These are phyloP conservation scores for Hirtodrosophila trivittata DNA, from an alignment of 2,888 invertebrate genomes.

Conservation along the genomic window DNA sequence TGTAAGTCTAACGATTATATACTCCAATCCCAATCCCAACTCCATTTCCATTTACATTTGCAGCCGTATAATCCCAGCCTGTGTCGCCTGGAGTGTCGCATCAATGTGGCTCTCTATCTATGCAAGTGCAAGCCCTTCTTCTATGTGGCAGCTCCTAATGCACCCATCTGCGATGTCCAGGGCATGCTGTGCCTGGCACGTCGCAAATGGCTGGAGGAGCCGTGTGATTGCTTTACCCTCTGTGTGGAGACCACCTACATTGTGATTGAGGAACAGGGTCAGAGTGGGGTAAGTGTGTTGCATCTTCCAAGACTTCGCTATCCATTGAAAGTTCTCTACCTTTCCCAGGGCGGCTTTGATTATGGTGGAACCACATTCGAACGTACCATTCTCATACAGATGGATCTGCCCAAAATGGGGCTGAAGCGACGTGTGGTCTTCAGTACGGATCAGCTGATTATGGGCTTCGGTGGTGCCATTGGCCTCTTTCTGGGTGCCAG, in stretches of 20 bases:
- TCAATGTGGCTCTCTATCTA: slow-evolving; percentile 71
- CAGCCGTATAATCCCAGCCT: slow-evolving; percentile 78
- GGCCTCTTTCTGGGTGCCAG: slow-evolving; percentile 83
- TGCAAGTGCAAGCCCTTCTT: slow-evolving; percentile 82
- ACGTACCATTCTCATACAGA: slow-evolving; percentile 63
- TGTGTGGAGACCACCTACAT: slow-evolving; percentile 72
- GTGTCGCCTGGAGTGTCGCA: slow-evolving; percentile 81
- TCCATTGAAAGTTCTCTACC: too few relatives aligned
- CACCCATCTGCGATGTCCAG: slow-evolving; percentile 68
- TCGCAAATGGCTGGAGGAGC: slow-evolving; percentile 65
- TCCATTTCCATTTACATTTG: slow-evolving; percentile 7
- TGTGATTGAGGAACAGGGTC: slow-evolving; percentile 52
- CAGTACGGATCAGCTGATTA: slow-evolving; percentile 81
- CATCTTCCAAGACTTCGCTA: too few relatives aligned
- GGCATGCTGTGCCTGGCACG: slow-evolving; percentile 77
- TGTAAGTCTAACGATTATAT: slow-evolving; percentile 45
- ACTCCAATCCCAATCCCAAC: background rate
- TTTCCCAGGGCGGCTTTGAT: slow-evolving; percentile 42
- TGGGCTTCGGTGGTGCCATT: slow-evolving; percentile 82
- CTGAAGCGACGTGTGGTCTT: slow-evolving; percentile 80
- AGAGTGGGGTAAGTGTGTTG: slow-evolving; percentile 65
- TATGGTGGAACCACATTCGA: slow-evolving; percentile 62
- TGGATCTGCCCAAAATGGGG: slow-evolving; percentile 77
- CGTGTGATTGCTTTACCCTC: slow-evolving; percentile 73
- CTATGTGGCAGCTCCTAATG: slow-evolving; percentile 69